A percentile compares a stretch with the other conserved stretches of the same genome.
Conservation (phyloP, 2,888 invertebrate genomes). For the Mycalesis mineus region DNA sequence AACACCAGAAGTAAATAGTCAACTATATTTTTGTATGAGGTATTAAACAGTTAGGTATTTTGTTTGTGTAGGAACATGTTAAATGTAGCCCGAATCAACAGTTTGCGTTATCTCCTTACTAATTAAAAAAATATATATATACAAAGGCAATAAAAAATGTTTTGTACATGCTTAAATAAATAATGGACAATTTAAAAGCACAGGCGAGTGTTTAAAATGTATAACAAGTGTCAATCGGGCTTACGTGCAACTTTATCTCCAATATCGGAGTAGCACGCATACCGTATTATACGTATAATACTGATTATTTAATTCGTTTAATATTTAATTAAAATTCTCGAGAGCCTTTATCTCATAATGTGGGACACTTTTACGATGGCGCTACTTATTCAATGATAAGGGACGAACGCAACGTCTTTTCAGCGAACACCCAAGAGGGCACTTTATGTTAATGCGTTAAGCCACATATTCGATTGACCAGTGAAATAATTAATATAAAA, state of each 20-base stretch:
- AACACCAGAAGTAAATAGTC: constrained; percentile 14
- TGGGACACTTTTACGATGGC: constrained; percentile 77
- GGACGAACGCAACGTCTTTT: constrained; percentile 49
- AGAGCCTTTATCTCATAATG: constrained; percentile 76
- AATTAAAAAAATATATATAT: constrained; percentile 31
- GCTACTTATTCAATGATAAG: constrained; percentile 74
- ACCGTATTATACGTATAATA: constrained; percentile 75
- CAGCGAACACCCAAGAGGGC: constrained; percentile 61
- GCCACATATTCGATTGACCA: constrained; percentile 63
- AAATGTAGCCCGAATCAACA: constrained; percentile 37
- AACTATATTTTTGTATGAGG: constrained; percentile 15
- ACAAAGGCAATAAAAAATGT: constrained; percentile 39
- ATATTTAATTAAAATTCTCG: constrained; percentile 78
- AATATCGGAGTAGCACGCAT: constrained; percentile 65
- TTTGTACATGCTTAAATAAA: constrained; percentile 46
- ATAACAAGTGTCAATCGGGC: constrained; percentile 48
- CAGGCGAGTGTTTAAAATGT: constrained; percentile 43
- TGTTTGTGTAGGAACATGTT: constrained; percentile 12
- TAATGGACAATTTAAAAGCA: constrained; percentile 39
- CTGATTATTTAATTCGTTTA: constrained; percentile 78
- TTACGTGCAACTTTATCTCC: constrained; percentile 62
- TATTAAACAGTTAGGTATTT: constrained; percentile 7
- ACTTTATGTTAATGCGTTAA: constrained; percentile 67
- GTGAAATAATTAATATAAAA: constrained; percentile 66
- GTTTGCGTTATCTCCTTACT: constrained; percentile 45